A percentile compares a stretch with the other conserved stretches of the same genome.
phyloP scores from a whole-genome alignment of 2,888 invertebrate genomes.

The Lagria hirta region DNA sequence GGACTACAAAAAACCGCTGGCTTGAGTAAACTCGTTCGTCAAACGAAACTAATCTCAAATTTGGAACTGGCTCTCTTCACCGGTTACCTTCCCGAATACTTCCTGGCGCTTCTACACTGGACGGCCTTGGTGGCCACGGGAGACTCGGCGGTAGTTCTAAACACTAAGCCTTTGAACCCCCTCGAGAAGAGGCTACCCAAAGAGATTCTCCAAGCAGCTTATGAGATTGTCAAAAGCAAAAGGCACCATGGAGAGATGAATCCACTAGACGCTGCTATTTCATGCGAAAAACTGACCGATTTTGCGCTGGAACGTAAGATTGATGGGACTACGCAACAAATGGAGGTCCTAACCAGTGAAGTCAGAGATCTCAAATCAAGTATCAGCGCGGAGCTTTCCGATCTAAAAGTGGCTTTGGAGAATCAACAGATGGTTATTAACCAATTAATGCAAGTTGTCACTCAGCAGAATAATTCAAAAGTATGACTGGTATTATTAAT shows the following conservation, averaged over 20 bases:
- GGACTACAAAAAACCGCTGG: constrained; percentile 84
- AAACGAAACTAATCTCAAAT: constrained; percentile 84
- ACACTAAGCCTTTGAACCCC: constrained; percentile 81
- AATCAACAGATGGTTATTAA: constrained; percentile 50
- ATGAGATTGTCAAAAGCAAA: constrained; percentile 77
- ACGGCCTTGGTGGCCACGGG: constrained; percentile 79
- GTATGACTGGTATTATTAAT: too few relatives aligned
- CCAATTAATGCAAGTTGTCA: constrained; percentile 44
- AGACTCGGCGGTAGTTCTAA: constrained; percentile 77
- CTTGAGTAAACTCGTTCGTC: constrained; percentile 77
- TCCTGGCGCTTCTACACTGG: constrained; percentile 73
- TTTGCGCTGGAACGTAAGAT: constrained; percentile 65
- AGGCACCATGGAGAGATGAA: constrained; percentile 70
- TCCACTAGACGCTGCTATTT: constrained; percentile 64
- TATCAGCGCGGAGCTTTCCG: too few relatives aligned
- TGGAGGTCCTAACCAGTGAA: constrained; percentile 67
- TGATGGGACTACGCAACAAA: constrained; percentile 68
- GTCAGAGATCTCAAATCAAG: constrained; percentile 70
- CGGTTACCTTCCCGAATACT: constrained; percentile 73
- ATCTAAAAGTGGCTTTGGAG: constrained; percentile 51
- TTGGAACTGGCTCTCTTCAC: constrained; percentile 81
- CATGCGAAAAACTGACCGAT: constrained; percentile 59
- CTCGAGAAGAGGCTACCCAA: constrained; percentile 78
- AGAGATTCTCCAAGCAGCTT: constrained; percentile 77
- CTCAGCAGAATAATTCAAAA: constrained; percentile 34